A percentile compares a stretch with the other conserved stretches of the same genome.
phyloP scores from a whole-genome alignment of 2,113 vertebrate genomes.

The Gallinago paraguaiae region DNA sequence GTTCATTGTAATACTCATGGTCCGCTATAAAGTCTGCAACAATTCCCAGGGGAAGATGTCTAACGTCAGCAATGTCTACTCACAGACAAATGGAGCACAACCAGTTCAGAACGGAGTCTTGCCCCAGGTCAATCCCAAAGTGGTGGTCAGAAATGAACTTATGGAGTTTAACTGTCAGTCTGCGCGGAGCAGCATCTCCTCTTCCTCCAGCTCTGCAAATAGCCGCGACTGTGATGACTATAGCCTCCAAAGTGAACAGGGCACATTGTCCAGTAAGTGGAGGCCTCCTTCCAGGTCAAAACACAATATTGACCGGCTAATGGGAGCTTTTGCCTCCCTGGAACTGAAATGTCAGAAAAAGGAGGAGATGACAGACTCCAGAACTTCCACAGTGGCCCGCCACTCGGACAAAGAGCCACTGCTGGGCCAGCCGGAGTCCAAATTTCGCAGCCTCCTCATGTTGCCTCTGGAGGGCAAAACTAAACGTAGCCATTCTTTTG shows the following conservation, averaged over 20 bases:
- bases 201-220: constrained; percentile 85
- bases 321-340: constrained; percentile 93
- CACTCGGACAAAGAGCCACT: constrained; percentile 94
- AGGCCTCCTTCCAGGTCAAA: constrained; percentile 84
- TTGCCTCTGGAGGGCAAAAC: constrained; percentile 91
- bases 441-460: constrained; percentile 86
- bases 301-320: constrained; percentile 88
- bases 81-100: constrained; percentile 88
- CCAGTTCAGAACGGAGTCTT: constrained; percentile 80
- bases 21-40: constrained; percentile 92
- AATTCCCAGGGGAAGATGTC: constrained; percentile 84
- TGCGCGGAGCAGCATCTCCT: constrained; percentile 87
- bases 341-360: constrained; percentile 89
- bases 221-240: constrained; percentile 81
- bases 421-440: constrained; percentile 86
- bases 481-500: constrained; percentile 96
- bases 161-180: constrained; percentile 89
- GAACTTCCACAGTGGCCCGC: constrained; percentile 78
- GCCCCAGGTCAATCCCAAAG: constrained; percentile 83
- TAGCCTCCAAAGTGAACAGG: constrained; percentile 82
- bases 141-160: constrained; percentile 87
- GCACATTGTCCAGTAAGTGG: constrained; percentile 86
- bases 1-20: constrained; percentile 96
- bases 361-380: constrained; percentile 78
- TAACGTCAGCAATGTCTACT: constrained; percentile 87